These are phyloP conservation scores for Trachythela sp. DNA, from an alignment of 64 coral and sea anemone genomes.

Conservation along the genomic window DNA sequence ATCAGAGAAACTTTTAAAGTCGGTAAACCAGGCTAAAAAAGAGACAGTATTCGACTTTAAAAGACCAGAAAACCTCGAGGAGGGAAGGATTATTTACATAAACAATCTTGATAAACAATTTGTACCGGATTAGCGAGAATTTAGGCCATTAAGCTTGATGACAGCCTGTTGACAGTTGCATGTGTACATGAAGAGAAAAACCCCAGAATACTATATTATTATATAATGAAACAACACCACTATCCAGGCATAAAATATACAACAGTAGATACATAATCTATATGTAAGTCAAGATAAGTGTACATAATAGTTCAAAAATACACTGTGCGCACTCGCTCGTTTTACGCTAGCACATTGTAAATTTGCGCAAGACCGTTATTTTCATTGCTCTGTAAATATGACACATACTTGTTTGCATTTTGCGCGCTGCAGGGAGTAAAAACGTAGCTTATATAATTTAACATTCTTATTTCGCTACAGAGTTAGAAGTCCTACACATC, in stretches of 20 bases:
- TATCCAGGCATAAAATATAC: background rate
- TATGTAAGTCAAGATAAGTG: too few species aligned
- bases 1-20: too few species aligned
- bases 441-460: background rate
- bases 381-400: too few species aligned
- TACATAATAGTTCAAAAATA: too few species aligned
- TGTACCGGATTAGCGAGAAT: background rate
- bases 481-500: background rate
- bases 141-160: background rate
- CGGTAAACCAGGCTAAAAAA: too few species aligned
- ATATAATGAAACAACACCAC: background rate
- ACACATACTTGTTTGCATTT: background rate
- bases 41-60: too few species aligned
- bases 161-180: background rate
- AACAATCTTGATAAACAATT: background rate
- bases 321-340: background rate
- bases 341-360: background rate
- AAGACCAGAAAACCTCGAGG: too few species aligned
- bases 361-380: background rate
- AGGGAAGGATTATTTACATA: background rate
- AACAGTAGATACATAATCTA: background rate
- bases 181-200: background rate
- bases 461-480: too few species aligned
- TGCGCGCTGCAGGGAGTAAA: background rate
- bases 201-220: background rate